Conservation (phyloP, 2,113 vertebrate genomes). For the Sus scrofa region DNA sequence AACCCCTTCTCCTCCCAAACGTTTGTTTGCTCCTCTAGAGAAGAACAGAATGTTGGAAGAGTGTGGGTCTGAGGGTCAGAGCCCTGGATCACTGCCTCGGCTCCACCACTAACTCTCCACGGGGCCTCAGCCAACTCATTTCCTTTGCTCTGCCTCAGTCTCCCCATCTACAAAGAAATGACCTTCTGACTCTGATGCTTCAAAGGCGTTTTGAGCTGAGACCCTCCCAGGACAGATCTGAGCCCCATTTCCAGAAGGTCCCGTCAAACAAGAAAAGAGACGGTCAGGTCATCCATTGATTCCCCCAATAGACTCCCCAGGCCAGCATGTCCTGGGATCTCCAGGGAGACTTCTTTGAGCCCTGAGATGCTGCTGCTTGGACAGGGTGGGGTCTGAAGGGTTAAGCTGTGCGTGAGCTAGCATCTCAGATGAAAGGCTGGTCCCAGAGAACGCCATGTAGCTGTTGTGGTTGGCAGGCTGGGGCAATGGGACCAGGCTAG, state of each 20-base stretch:
- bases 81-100: not conserved
- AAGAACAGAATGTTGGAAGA: not conserved
- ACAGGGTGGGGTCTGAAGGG: constrained; percentile 46
- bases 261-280: not conserved
- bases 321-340: not conserved
- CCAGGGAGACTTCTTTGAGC: not conserved
- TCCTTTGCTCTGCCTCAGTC: constrained; percentile 11
- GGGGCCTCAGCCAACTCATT: not conserved
- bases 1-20: not conserved
- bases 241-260: not conserved
- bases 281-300: not conserved
- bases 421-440: constrained; percentile 78
- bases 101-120: not conserved
- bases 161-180: not conserved
- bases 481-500: constrained; percentile 76
- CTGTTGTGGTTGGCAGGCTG: constrained; percentile 83
- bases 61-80: not conserved
- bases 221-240: not conserved
- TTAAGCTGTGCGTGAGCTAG: constrained; percentile 61
- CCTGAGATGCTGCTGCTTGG: not conserved
- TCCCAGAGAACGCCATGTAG: constrained; percentile 75
- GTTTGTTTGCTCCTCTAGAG: not conserved
- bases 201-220: not conserved
- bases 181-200: not conserved
- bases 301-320: not conserved